Percentiles rank a stretch among this genome's conserved stretches.
phyloP scores from a whole-genome alignment of 2,888 invertebrate genomes.

The Napeogenes sylphis region DNA sequence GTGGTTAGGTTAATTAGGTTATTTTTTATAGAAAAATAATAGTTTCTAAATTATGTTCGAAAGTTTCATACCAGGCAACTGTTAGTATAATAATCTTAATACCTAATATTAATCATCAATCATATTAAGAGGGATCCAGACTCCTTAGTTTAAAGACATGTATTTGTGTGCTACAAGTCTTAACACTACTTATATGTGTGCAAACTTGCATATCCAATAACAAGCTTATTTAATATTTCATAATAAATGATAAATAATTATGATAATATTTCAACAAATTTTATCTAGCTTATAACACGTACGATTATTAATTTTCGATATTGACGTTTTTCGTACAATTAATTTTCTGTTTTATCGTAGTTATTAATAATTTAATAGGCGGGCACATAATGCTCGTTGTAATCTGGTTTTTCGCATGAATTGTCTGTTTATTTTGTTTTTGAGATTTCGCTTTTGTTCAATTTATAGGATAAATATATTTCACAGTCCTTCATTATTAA shows the following conservation, averaged over 20 bases:
- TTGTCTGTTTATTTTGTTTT: not conserved
- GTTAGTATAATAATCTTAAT: too few species aligned
- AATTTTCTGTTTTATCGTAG: not conserved
- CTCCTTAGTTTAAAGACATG: too few species aligned
- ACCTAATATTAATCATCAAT: too few species aligned
- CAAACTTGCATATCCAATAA: slow-evolving; percentile 3
- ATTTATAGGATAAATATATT: not conserved
- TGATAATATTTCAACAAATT: slow-evolving; percentile 18
- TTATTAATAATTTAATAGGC: slow-evolving; percentile 2
- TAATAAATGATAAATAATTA: slow-evolving; percentile 17
- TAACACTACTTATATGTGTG: too few species aligned
- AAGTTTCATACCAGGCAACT: too few species aligned
- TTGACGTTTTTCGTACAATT: slow-evolving; percentile 2
- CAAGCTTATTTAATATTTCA: slow-evolving; percentile 17
- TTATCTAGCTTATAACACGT: slow-evolving; percentile 3
- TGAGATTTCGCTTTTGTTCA: not conserved
- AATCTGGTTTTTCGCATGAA: too few species aligned
- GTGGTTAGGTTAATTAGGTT: too few species aligned
- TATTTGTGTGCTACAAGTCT: too few species aligned
- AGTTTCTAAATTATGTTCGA: too few species aligned
- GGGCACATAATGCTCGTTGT: not conserved
- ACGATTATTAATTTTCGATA: not conserved
- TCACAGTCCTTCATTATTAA: not conserved
- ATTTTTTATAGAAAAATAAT: too few species aligned
- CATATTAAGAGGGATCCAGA: too few species aligned